Evolutionary conservation across 2,888 invertebrate species (phyloP).

Genomic region (Monoplex corrugatus): DNA sequence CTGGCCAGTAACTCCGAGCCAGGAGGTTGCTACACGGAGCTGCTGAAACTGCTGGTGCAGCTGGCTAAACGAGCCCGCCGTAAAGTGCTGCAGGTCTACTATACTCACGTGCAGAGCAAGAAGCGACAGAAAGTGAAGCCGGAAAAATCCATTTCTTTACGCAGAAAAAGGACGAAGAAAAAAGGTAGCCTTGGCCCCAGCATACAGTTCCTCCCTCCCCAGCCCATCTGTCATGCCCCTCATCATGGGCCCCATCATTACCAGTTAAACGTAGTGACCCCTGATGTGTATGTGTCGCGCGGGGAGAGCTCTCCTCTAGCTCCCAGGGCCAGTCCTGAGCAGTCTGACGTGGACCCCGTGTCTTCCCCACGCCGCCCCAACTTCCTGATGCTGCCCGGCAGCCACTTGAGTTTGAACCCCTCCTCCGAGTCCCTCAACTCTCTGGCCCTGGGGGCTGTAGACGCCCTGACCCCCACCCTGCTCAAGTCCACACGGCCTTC

Average conservation of each 20-base stretch:
- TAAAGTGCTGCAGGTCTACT: conserved; percentile 74
- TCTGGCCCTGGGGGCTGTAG: conserved; percentile 69
- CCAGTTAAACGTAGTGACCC: conserved; percentile 61
- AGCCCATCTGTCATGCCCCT: conserved; percentile 51
- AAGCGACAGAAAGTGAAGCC: conserved; percentile 81
- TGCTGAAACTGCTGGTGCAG: conserved; percentile 98
- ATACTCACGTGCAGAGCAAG: conserved; percentile 85
- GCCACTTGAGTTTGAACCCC: conserved; percentile 71
- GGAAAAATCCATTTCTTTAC: conserved; percentile 76
- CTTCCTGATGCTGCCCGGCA: conserved; percentile 82
- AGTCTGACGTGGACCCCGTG: conserved; percentile 84
- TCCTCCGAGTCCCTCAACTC: conserved; percentile 75
- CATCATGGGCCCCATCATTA: conserved; percentile 60
- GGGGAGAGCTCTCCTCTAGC: conserved; percentile 78
- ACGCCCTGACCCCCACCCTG: conserved; percentile 71
- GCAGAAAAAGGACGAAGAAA: conserved; percentile 74
- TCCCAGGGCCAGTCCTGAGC: conserved; percentile 85
- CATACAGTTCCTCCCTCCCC: conserved; percentile 53
- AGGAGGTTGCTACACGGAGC: conserved; percentile 98
- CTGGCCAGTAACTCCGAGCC: conserved; percentile 91
- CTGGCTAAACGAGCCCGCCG: conserved; percentile 94
- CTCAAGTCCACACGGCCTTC: conserved; percentile 66
- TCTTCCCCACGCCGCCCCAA: conserved; percentile 82
- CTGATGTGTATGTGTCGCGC: conserved; percentile 50
- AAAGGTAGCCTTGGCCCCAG: conserved; percentile 57